These are phyloP conservation scores for Geodia barretti DNA, from an alignment of 37 sponge, comb jelly and placozoan species.

Conservation along the genomic window DNA sequence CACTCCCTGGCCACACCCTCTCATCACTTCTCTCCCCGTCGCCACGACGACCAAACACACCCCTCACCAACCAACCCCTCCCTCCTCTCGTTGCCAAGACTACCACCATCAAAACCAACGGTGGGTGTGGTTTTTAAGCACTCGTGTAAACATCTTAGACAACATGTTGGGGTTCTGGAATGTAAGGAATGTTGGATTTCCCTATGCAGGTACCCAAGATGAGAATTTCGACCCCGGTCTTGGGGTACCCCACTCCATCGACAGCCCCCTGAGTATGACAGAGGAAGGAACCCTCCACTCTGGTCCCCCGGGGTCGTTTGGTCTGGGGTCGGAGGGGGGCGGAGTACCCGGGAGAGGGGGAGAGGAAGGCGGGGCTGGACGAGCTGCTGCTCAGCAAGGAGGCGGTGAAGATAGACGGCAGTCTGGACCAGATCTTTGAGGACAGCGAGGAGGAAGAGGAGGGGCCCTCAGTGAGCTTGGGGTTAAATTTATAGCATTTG, in stretches of 20 bases:
- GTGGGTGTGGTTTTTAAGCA: too few relatives aligned
- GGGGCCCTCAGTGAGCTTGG: slow-evolving; percentile 21
- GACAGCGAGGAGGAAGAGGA: slow-evolving; percentile 63
- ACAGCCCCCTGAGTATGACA: slow-evolving; percentile 5
- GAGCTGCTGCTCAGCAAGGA: slow-evolving; percentile 56
- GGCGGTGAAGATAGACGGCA: slow-evolving; percentile 45
- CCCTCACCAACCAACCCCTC: too few relatives aligned
- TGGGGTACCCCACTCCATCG: neutral
- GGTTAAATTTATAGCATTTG: too few relatives aligned
- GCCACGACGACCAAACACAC: too few relatives aligned
- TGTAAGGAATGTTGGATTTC: too few relatives aligned
- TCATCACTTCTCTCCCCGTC: too few relatives aligned
- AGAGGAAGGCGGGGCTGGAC: slow-evolving; percentile 17
- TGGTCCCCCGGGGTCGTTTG: neutral
- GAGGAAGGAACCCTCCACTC: slow-evolving; percentile 1
- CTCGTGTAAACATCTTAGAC: too few relatives aligned
- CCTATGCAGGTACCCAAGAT: neutral
- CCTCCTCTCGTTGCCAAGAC: too few relatives aligned
- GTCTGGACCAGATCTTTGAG: slow-evolving; percentile 49
- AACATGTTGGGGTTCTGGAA: too few relatives aligned
- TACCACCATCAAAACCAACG: too few relatives aligned
- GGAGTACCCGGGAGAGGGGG: neutral
- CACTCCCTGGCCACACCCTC: too few relatives aligned
- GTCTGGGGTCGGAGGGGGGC: neutral
- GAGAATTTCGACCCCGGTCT: neutral